phyloP scores from a whole-genome alignment of 2,113 vertebrate genomes.

The Hassar affinis region DNA sequence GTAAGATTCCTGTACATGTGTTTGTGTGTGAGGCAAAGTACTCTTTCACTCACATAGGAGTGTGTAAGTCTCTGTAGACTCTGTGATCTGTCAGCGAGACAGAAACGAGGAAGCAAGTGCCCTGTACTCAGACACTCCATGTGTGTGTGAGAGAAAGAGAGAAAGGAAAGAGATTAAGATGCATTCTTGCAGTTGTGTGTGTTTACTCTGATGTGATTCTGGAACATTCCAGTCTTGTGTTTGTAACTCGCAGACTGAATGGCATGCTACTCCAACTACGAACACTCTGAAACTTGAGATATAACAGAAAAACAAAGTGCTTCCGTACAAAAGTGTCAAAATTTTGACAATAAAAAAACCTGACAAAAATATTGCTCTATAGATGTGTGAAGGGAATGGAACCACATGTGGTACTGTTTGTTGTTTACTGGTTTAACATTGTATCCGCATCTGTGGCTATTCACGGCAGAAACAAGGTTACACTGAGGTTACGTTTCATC shows the following conservation, averaged over 20 bases:
- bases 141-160: background rate
- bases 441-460: too few relatives aligned
- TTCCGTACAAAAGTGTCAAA: background rate
- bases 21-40: conserved; percentile 8
- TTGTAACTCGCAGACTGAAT: conserved; percentile 35
- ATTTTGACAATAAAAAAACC: background rate
- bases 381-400: background rate
- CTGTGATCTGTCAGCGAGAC: conserved; percentile 31
- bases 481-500: too few relatives aligned
- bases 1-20: background rate
- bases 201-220: conserved; percentile 52
- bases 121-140: background rate
- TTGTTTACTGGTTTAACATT: too few relatives aligned
- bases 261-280: background rate
- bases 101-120: conserved; percentile 23
- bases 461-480: too few relatives aligned
- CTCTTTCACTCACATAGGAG: background rate
- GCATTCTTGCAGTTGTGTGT: conserved; percentile 47
- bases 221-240: conserved; percentile 50
- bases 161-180: conserved; percentile 27
- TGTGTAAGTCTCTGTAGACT: conserved; percentile 8
- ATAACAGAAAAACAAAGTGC: background rate
- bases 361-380: background rate
- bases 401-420: conserved; percentile 21
- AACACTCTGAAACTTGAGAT: background rate